Conservation (phyloP, 2,888 invertebrate genomes). For the Acanthosepion pharaonis region DNA sequence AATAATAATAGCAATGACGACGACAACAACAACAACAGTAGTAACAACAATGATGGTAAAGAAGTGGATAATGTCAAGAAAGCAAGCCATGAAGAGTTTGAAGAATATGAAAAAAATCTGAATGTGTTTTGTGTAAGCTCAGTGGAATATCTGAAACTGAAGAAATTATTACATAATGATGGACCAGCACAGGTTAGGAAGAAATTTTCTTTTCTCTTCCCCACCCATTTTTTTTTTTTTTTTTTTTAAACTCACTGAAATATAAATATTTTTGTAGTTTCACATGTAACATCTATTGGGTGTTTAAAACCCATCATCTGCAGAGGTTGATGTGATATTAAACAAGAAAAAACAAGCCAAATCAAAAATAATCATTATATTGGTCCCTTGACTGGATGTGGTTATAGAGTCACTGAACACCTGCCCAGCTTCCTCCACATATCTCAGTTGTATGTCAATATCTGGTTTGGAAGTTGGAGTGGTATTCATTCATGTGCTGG, state of each 20-base stretch:
- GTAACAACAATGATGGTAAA: background rate
- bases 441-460: too few species aligned
- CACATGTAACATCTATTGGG: background rate
- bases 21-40: background rate
- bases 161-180: constrained; percentile 57
- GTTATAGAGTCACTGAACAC: too few species aligned
- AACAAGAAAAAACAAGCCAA: too few species aligned
- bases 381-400: too few species aligned
- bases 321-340: too few species aligned
- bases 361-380: too few species aligned
- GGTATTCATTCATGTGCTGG: too few species aligned
- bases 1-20: background rate
- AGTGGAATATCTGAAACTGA: constrained; percentile 65
- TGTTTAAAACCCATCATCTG: background rate
- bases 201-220: too few species aligned
- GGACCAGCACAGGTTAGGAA: constrained; percentile 59
- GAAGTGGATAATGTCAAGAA: constrained; percentile 52
- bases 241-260: too few species aligned
- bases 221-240: too few species aligned
- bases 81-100: constrained; percentile 57
- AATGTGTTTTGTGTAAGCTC: constrained; percentile 67
- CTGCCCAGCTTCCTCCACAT: too few species aligned
- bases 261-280: background rate
- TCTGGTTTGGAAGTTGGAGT: too few species aligned
- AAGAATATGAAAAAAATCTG: constrained; percentile 58